These are phyloP conservation scores for Leucophora obtusa DNA, from an alignment of 2,888 invertebrate species.

Conservation along the genomic window DNA sequence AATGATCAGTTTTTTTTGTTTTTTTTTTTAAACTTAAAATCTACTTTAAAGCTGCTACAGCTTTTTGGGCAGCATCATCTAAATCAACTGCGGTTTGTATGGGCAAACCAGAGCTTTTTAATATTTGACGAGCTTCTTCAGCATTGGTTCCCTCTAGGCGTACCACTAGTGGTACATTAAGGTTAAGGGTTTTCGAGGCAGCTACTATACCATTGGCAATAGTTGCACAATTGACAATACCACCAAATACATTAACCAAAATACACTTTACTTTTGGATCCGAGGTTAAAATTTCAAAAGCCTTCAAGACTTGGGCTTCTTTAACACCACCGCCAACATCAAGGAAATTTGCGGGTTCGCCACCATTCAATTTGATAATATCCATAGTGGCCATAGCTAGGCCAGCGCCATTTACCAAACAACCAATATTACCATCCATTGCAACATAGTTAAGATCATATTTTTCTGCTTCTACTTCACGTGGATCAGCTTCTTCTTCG, in stretches of 20 bases:
- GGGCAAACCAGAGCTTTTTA: slow-evolving; percentile 89
- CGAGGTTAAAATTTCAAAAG: slow-evolving; percentile 91
- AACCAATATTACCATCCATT: slow-evolving; percentile 98
- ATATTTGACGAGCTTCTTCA: slow-evolving; percentile 87
- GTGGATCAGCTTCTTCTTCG: slow-evolving; percentile 93
- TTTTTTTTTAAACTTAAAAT: not conserved
- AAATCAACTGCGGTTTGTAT: slow-evolving; percentile 90
- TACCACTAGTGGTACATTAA: slow-evolving; percentile 93
- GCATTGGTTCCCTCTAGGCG: slow-evolving; percentile 98
- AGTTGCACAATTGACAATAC: slow-evolving; percentile 98
- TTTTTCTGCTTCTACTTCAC: slow-evolving; percentile 95
- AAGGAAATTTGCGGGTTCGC: slow-evolving; percentile 97
- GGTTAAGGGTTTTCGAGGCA: slow-evolving; percentile 88
- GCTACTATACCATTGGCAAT: slow-evolving; percentile 97
- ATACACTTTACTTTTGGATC: slow-evolving; percentile 95
- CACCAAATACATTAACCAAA: slow-evolving; percentile 98
- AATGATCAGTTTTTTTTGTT: not conserved
- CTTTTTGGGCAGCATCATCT: slow-evolving; percentile 95
- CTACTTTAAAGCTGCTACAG: slow-evolving; percentile 81
- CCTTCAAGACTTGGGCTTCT: slow-evolving; percentile 95
- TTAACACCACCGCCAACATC: slow-evolving; percentile 98
- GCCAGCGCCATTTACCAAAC: slow-evolving; percentile 98
- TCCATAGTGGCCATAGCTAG: slow-evolving; percentile 99
- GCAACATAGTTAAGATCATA: slow-evolving; percentile 97
- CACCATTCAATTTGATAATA: slow-evolving; percentile 97